Evolutionary conservation across 2,888 invertebrate genomes (phyloP), one percentile per base, ranked within the genome.

Genomic region (Tetheella fluctuosa): DNA sequence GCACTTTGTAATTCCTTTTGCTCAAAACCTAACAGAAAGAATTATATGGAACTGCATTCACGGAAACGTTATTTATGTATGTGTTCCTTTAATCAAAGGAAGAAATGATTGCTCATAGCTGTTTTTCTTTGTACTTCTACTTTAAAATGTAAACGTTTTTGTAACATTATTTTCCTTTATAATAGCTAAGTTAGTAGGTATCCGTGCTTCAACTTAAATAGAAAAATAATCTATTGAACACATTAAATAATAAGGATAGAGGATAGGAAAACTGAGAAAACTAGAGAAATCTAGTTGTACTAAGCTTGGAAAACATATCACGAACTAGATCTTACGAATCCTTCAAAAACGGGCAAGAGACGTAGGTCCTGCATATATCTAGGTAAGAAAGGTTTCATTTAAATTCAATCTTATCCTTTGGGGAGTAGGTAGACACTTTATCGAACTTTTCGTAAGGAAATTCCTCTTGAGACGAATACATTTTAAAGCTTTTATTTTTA

Each of bases 331-430:
- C 17, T n/a, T 5, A n/a, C 42, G 5, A 42, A 48, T 48, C 10
- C 20, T 34, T 34, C 15, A 30, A 23, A 53, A 25, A 42, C 57
- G 39, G 42, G 39, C 23, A n/a, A 30, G 30, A 10, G 0, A 30
- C 30, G 8, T 25, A 17, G 30, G 30, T 30, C n/a, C 20, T 6
- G 28, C 30, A 54, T 30, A 28, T 5, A 30, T 54, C 10, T 30
- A 17, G 30, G 10, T 30, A 28, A 28, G 34, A 58, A 61, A 60
- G 59, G 52, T 56, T 67, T 65, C 64, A 58, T 70, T 69, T 65
- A 69, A 64, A 67, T 71, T 71, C 65, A 61, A 63, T 67, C 57
- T 64, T 67, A 64, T 60, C 64, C 63, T 63, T 64, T 54, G 59
- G 59, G 60, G 56, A 52, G 55, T 48, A 48, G 57, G 62, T 58